Evolutionary conservation across 2,797 vertebrate genomes (phyloP).

Genomic region (Kryptolebias ocellatus): DNA sequence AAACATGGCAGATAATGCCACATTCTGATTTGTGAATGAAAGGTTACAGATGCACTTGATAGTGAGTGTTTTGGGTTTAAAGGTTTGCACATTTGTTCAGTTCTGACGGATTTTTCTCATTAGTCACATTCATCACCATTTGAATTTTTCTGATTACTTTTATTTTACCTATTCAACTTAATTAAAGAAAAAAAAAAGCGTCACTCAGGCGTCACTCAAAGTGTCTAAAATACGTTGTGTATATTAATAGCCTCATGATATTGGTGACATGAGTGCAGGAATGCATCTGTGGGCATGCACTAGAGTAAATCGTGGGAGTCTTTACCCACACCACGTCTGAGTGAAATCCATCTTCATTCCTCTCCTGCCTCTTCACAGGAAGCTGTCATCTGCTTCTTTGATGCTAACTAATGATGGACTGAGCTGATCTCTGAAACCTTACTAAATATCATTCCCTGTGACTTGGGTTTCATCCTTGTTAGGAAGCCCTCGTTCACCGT

Average conservation of each 20-base stretch:
- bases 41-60: constrained; percentile 23
- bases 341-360: constrained; percentile 80
- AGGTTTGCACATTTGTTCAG: neutral
- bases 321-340: constrained; percentile 72
- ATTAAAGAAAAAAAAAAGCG: neutral
- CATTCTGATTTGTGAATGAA: constrained; percentile 29
- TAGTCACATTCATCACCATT: neutral
- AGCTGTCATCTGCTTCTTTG: constrained; percentile 80
- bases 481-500: constrained; percentile 8
- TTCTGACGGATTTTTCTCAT: neutral
- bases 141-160: constrained; percentile 6
- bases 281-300: constrained; percentile 10
- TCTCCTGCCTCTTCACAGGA: constrained; percentile 73
- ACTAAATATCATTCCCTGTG: constrained; percentile 30
- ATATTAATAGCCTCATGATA: constrained; percentile 8
- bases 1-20: constrained; percentile 16
- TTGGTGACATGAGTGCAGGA: constrained; percentile 19
- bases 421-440: constrained; percentile 49
- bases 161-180: neutral
- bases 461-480: constrained; percentile 53
- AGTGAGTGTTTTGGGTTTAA: constrained; percentile 3
- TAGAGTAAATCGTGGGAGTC: constrained; percentile 19
- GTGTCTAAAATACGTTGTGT: neutral
- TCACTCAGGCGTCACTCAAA: neutral
- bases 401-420: constrained; percentile 76